Evolutionary conservation across 2,797 vertebrate species (phyloP).

Genomic region (Acanthurus leucopareius): DNA sequence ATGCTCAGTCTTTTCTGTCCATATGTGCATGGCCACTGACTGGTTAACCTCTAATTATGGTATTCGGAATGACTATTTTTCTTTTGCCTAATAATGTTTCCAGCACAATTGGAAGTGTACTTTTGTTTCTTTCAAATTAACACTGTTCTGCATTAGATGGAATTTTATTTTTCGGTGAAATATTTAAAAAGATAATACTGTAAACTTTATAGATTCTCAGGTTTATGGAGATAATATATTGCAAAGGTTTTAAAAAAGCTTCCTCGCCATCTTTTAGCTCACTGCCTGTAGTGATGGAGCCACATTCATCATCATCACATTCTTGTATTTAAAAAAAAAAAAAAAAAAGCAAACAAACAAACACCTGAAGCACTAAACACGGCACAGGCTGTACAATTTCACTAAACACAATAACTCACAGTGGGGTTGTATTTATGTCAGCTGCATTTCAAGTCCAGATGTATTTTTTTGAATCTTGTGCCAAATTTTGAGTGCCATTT

Average conservation of each 20-base stretch:
- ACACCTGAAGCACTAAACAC: conserved; percentile 42
- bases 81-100: conserved; percentile 45
- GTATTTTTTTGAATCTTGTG: conserved; percentile 70
- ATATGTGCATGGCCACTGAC: conserved; percentile 69
- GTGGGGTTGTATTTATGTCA: conserved; percentile 44
- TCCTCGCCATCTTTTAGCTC: conserved; percentile 62
- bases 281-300: conserved; percentile 41
- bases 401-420: conserved; percentile 42
- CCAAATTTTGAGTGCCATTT: conserved; percentile 78
- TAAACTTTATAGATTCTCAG: conserved; percentile 77
- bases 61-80: conserved; percentile 42
- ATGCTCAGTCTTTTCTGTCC: conserved; percentile 50
- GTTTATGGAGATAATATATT: conserved; percentile 75
- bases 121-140: conserved; percentile 45
- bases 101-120: conserved; percentile 43
- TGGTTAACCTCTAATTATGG: conserved; percentile 44
- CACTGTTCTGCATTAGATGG: conserved; percentile 32
- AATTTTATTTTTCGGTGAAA: conserved; percentile 49
- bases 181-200: conserved; percentile 43
- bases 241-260: conserved; percentile 65
- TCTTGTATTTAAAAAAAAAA: not conserved
- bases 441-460: conserved; percentile 36
- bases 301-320: conserved; percentile 28
- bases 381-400: conserved; percentile 35
- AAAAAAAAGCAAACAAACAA: not conserved